Percentiles rank a stretch among this genome's conserved stretches.
Evolutionary conservation across 2,797 vertebrate species (phyloP).

Genomic region (Clarias pachynema): DNA sequence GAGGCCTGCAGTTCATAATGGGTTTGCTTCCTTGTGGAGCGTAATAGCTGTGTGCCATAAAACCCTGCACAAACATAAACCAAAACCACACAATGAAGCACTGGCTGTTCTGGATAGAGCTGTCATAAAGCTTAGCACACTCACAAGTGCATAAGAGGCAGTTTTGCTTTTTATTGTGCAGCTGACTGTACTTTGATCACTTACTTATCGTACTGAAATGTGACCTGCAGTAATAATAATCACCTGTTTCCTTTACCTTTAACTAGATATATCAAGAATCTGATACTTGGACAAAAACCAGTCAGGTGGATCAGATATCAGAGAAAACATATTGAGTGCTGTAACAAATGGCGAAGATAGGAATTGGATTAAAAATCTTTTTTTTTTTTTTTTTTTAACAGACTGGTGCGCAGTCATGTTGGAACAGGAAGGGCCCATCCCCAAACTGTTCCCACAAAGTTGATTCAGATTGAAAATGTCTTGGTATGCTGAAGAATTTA

Average conservation of each 20-base stretch:
- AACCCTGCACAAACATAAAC: constrained; percentile 20
- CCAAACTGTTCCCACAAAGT: no score
- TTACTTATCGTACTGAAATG: constrained; percentile 41
- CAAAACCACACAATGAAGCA: constrained; percentile 9
- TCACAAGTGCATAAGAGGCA: neutral
- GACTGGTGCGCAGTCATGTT: neutral
- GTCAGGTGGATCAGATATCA: neutral
- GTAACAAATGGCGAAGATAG: neutral
- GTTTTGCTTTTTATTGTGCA: constrained; percentile 48
- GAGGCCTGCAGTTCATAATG: constrained; percentile 24
- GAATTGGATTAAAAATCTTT: neutral
- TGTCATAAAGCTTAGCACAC: constrained; percentile 3
- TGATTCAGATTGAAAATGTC: no score
- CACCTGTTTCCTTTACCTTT: neutral
- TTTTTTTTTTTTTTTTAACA: neutral
- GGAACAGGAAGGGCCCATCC: neutral
- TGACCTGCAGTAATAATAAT: constrained; percentile 52
- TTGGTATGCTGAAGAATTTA: no score
- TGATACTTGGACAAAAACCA: neutral
- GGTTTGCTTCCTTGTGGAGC: constrained; percentile 12
- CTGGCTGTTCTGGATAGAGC: constrained; percentile 2
- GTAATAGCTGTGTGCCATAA: constrained; percentile 36
- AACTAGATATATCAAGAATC: neutral
- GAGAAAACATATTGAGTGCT: neutral
- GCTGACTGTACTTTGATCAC: constrained; percentile 67